phyloP scores from a whole-genome alignment of 2,113 vertebrate species.

The Aplodontia rufa region DNA sequence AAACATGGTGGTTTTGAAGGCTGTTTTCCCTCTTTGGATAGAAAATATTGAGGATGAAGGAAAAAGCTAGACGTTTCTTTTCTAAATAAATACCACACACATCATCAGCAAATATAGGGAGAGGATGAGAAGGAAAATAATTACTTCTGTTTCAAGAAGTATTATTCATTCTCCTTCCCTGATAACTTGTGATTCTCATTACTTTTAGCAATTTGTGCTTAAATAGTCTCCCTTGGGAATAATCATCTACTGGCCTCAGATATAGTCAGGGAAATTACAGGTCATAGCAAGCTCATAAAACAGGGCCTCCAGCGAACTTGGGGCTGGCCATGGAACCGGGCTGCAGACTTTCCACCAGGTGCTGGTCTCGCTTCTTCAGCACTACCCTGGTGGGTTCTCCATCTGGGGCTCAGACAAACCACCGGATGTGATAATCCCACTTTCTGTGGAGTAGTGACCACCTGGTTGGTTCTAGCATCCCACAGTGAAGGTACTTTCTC shows the following conservation, averaged over 20 bases:
- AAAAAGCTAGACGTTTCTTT: not conserved
- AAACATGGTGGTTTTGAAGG: conserved; percentile 26
- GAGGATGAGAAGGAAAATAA: conserved; percentile 40
- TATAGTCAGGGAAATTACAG: not conserved
- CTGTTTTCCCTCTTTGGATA: not conserved
- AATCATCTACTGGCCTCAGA: conserved; percentile 28
- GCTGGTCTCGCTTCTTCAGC: not conserved
- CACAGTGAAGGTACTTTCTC: not conserved
- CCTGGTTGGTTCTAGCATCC: not conserved
- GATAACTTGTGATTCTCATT: conserved; percentile 14
- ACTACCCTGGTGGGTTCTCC: not conserved
- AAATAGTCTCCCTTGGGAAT: not conserved
- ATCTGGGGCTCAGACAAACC: not conserved
- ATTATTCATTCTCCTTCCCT: conserved; percentile 30
- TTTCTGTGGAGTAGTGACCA: not conserved
- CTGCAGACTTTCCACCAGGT: not conserved
- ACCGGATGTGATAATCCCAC: not conserved
- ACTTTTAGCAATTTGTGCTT: conserved; percentile 56
- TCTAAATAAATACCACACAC: not conserved
- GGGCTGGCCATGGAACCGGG: not conserved
- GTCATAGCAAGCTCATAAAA: not conserved
- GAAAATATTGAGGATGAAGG: not conserved
- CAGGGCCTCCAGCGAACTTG: not conserved
- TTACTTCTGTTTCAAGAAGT: conserved; percentile 53
- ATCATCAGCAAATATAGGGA: not conserved